These are phyloP conservation scores for Cebus imitator DNA, from an alignment of 2,113 vertebrate genomes.

Conservation along the genomic window DNA sequence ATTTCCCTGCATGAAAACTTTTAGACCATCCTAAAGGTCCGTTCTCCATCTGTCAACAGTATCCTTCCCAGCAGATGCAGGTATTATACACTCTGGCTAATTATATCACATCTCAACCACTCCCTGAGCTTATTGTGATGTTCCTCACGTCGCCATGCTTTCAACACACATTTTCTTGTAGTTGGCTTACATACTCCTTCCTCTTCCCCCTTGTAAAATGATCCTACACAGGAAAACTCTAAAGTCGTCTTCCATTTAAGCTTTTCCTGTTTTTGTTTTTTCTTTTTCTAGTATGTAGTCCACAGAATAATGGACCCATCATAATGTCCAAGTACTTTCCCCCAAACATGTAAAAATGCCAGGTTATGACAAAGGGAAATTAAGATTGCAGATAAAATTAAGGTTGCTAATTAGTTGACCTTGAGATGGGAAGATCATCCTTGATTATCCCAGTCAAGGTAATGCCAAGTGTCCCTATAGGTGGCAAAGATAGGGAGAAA, in stretches of 20 bases:
- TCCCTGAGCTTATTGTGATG: too few species aligned
- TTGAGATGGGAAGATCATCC: neutral
- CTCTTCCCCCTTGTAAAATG: neutral
- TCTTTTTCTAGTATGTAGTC: neutral
- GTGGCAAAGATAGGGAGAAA: neutral
- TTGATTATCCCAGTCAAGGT: neutral
- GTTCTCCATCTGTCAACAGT: neutral
- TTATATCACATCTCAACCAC: neutral
- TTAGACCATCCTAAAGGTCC: neutral
- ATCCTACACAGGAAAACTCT: neutral
- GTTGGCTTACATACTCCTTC: neutral
- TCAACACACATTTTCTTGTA: fast-evolving
- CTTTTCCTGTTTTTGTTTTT: neutral
- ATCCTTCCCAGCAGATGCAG: neutral
- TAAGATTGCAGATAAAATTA: neutral
- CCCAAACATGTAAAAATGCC: neutral
- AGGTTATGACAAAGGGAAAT: neutral
- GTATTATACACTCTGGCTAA: neutral
- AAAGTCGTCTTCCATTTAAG: neutral
- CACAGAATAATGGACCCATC: neutral
- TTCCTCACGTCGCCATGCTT: fast-evolving
- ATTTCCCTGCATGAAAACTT: neutral
- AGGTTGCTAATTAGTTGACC: neutral
- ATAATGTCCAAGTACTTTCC: neutral
- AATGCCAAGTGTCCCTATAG: neutral